These are phyloP conservation scores for Drosophila recens DNA, from an alignment of 2,888 invertebrate species.

Conservation along the genomic window DNA sequence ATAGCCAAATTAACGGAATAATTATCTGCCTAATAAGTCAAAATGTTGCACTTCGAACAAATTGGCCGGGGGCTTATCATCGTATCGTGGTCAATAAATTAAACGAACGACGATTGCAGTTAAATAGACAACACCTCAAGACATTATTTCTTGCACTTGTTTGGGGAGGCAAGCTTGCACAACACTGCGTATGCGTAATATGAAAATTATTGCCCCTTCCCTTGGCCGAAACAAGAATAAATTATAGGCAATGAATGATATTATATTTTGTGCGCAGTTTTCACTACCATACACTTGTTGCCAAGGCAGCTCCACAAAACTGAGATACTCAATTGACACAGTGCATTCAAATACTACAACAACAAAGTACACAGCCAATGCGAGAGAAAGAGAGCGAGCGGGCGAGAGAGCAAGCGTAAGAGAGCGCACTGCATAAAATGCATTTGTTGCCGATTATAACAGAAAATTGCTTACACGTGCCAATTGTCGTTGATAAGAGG, in stretches of 20 bases:
- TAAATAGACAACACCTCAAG: background rate
- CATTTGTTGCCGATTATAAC: conserved; percentile 70
- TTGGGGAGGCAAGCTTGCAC: conserved; percentile 15
- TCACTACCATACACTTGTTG: conserved; percentile 49
- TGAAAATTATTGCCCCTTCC: conserved; percentile 29
- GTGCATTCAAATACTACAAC: conserved; percentile 14
- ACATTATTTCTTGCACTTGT: conserved; percentile 25
- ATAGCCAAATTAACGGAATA: conserved; percentile 49
- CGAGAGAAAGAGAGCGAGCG: conserved; percentile 1
- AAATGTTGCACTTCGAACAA: conserved; percentile 42
- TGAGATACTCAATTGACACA: conserved; percentile 21
- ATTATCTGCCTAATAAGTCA: conserved; percentile 48
- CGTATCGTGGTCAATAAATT: conserved; percentile 56
- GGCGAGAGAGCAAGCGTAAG: conserved; percentile 12
- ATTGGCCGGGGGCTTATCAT: conserved; percentile 48
- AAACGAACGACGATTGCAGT: conserved; percentile 18
- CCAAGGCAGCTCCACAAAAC: conserved; percentile 36
- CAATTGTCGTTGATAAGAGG: conserved; percentile 48
- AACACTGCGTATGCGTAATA: conserved; percentile 65
- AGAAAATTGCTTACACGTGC: conserved; percentile 79
- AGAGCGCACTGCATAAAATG: conserved; percentile 45
- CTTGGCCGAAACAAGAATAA: conserved; percentile 44
- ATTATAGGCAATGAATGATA: conserved; percentile 38
- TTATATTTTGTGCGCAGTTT: conserved; percentile 52
- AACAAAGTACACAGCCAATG: background rate